These are phyloP conservation scores for Lepisosteus oculatus DNA, from an alignment of 2,113 vertebrate species.

Conservation along the genomic window DNA sequence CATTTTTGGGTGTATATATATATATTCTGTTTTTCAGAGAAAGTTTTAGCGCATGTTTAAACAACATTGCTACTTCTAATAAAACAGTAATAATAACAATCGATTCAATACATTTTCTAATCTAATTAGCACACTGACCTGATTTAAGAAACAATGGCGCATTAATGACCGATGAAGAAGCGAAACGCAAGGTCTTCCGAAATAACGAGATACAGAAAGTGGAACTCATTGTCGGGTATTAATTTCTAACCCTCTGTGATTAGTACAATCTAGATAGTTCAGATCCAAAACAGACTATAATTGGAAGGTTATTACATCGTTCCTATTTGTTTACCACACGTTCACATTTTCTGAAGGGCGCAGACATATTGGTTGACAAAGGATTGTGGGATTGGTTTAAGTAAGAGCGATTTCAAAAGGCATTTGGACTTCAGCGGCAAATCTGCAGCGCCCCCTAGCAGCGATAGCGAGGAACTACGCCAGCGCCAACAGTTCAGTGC, in stretches of 20 bases:
- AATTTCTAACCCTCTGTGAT: background rate
- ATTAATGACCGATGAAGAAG: conserved; percentile 22
- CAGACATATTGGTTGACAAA: conserved; percentile 55
- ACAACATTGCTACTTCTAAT: no score
- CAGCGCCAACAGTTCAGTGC: no score
- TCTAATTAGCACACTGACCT: conserved; percentile 43
- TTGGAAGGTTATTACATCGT: conserved; percentile 18
- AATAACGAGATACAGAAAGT: conserved; percentile 37
- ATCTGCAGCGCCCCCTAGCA: conserved; percentile 44
- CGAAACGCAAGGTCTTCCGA: conserved; percentile 24
- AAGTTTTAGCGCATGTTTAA: no score
- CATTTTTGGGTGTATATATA: no score
- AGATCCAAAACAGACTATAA: background rate
- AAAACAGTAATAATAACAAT: no score
- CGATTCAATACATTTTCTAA: no score
- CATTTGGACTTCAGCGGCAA: background rate
- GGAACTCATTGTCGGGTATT: conserved; percentile 42
- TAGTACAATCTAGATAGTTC: background rate
- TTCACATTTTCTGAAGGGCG: conserved; percentile 40
- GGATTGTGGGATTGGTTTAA: conserved; percentile 19
- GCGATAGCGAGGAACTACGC: background rate
- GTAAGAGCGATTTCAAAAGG: conserved; percentile 15
- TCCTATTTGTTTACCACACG: conserved; percentile 33
- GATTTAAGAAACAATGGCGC: conserved; percentile 40
- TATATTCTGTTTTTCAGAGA: no score